Evolutionary conservation across 2,888 invertebrate genomes (phyloP).

Genomic region (Torymus aiolomorphi): DNA sequence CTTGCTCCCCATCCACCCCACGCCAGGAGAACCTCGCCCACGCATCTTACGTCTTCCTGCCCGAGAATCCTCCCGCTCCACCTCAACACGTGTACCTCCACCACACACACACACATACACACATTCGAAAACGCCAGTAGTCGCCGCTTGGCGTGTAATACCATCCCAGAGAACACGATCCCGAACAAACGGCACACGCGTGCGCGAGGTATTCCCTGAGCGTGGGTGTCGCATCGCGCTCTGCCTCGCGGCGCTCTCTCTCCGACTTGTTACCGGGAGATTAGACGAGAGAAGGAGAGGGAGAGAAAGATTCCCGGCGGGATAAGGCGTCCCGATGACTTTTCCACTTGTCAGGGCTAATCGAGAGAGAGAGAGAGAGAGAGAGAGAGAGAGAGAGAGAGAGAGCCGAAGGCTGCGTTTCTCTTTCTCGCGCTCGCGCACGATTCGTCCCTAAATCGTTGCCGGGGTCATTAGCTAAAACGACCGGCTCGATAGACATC

Average conservation of each 20-base stretch:
- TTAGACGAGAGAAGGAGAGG: constrained; percentile 34
- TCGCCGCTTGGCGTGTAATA: constrained; percentile 36
- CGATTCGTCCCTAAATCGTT: constrained; percentile 52
- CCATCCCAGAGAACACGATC: constrained; percentile 37
- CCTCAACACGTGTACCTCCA: no score
- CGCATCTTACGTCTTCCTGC: no score
- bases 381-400: neutral
- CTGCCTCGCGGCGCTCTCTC: neutral
- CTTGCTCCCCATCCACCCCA: no score
- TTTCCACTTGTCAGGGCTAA: constrained; percentile 59
- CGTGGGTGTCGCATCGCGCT: neutral
- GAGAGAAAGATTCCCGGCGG: constrained; percentile 35
- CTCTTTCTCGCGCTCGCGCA: constrained; percentile 34
- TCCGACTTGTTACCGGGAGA: constrained; percentile 20
- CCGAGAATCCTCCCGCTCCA: no score
- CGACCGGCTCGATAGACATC: constrained; percentile 26
- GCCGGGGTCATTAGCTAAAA: constrained; percentile 50
- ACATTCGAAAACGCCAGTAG: constrained; percentile 18
- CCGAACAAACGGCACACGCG: constrained; percentile 30
- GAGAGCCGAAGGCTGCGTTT: constrained; percentile 20
- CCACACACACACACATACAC: neutral
- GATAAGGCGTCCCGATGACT: constrained; percentile 56
- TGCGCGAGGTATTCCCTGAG: no score
- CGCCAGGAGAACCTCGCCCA: no score
- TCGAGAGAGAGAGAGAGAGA: constrained; percentile 25